A percentile compares a stretch with the other conserved stretches of the same genome.
Evolutionary conservation across 1,140 invertebrate genomes (phyloP).

Genomic region (Anoplolepis gracilipes): DNA sequence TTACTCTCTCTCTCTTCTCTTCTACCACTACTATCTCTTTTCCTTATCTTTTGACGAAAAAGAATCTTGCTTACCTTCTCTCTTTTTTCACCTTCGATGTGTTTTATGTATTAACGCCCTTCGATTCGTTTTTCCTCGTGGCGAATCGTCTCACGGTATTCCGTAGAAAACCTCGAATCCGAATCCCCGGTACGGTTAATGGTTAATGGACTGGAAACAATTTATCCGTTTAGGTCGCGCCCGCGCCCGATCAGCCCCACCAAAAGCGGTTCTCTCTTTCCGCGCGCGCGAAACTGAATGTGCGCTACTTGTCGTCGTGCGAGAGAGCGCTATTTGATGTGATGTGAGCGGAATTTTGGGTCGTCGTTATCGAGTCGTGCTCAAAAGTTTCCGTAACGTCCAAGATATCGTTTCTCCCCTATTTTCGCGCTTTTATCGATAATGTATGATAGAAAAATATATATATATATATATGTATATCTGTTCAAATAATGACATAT

Average conservation of each 20-base stretch:
- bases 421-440: conserved; percentile 11
- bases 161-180: conserved; percentile 72
- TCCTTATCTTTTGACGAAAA: conserved; percentile 60
- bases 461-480: no score
- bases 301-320: conserved; percentile 62
- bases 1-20: conserved; percentile 48
- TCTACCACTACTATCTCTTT: conserved; percentile 45
- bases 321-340: conserved; percentile 26
- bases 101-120: conserved; percentile 66
- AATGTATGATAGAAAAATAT: conserved; percentile 11
- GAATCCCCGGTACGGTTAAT: conserved; percentile 75
- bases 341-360: conserved; percentile 44
- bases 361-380: conserved; percentile 54
- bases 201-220: conserved; percentile 83
- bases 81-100: conserved; percentile 60
- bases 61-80: conserved; percentile 66
- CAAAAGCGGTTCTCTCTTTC: conserved; percentile 33
- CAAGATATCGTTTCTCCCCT: conserved; percentile 2
- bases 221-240: conserved; percentile 75
- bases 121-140: conserved; percentile 63
- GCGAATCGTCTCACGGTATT: conserved; percentile 58
- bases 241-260: neutral
- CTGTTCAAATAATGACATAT: neutral
- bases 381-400: conserved; percentile 30
- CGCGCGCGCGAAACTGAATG: conserved; percentile 24